Evolutionary conservation across 2,797 vertebrate species (phyloP), one percentile per base, ranked within the genome.

Genomic region (Megaceryle alcyon): DNA sequence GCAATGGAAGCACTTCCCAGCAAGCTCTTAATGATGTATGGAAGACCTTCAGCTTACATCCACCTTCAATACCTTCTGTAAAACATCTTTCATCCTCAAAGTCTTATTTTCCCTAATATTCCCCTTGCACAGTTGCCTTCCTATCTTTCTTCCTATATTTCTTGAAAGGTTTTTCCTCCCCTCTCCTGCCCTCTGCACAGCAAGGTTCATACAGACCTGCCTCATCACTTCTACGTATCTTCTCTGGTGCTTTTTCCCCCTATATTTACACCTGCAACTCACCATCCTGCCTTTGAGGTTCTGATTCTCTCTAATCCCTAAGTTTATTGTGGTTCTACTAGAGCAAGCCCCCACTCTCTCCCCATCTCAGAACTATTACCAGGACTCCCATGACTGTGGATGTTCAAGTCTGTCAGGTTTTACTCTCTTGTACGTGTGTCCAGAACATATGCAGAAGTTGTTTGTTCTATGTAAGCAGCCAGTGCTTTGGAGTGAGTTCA

Each of bases 301-400:
- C 77, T 70, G 59, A 31, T 25, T 76, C 6, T 64, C 18, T 64
- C 25, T 43, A 87, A 92, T 57, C 12, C 31, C 54, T 79, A 68
- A 20, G 60, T 75, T 41, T 79, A 28, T 41, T 3, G 1, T 43
- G 13, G 9, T 63, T 33, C 25, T 78, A 26, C 33, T 69, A 19
- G 18, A 59, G 17, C 1, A 6, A 82, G 13, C 2, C 12, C 6
- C 28, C 6, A 0, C 18, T 29, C 19, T 33, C 28, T 41, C 6
- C 1, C 2, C 4, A 1, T 84, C 49, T 68, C 39, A 49, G 63
- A 3, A 3, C 77, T 59, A 16, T 61, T 65, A 69, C 3, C 59
- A 79, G 59, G 46, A 82, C 65, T 66, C 11, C 56, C 14, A 6
- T 39, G 11, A 28, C 28, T 44, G 10, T 22, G 13, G 18, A 7